Evolutionary conservation across 2,888 invertebrate species (phyloP), one percentile per base, ranked within the genome.

Genomic region (Mimumesa dahlbomi): DNA sequence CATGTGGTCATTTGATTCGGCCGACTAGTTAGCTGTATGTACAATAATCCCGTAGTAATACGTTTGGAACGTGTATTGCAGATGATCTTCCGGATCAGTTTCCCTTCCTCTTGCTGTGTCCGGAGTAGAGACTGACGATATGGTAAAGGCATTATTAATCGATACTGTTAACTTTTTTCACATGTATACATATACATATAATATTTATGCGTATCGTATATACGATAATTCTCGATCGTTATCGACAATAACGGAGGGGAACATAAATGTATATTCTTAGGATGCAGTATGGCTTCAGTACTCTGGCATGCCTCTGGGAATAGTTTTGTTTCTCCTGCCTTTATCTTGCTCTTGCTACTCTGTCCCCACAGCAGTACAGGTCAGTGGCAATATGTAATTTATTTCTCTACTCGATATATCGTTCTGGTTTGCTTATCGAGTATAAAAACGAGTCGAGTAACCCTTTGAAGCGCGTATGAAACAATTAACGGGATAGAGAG

Each of bases 241-340:
- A 22, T 19, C 0, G 4, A 49, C 16, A 25, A 11, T 21, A 34
- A 67, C 14, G 9, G 42, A 61, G 49, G 49, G 29, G 40, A 58
- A 48, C 34, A 25, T 52, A 61, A 80, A 74, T 69, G 64, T 80
- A 72, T 82, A 66, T 89, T 90, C 82, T 14, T 89, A 94, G 94
- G 94, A 93, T 93, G 93, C 94, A 94, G 93, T 92, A 94, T 95
- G 94, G 94, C 94, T 93, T 93, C 94, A 93, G 93, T 92, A 94
- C 92, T 93, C 92, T 93, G 94, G 94, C 94, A 94, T 93, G 93
- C 93, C 93, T 94, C 94, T 93, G 93, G 94, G 92, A 93, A 93
- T 93, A 93, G 93, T 92, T 93, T 94, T 92, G 93, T 94, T 91
- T 93, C 93, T 91, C 93, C 82, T 70, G 84, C 93, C 91, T 92